Evolutionary conservation across 2,888 invertebrate species (phyloP).

Genomic region (Philhelius pedissequus): DNA sequence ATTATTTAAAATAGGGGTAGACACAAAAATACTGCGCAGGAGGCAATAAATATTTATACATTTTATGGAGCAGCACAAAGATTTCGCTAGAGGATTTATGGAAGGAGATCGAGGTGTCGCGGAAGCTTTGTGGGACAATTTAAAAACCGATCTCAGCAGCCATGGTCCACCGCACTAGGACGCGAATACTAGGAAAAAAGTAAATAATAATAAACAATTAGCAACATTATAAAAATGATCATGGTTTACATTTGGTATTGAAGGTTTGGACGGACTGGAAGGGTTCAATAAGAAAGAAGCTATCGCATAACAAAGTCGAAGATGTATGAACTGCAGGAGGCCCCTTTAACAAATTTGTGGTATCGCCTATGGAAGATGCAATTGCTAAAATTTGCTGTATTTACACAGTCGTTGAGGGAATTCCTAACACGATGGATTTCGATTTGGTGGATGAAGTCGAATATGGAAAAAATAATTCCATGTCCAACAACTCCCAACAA

Average conservation of each 20-base stretch:
- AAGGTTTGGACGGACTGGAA: not conserved
- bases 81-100: not conserved
- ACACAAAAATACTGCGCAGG: not conserved
- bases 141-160: not conserved
- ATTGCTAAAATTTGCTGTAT: too few species aligned
- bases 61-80: not conserved
- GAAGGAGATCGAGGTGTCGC: not conserved
- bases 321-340: not conserved
- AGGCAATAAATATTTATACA: not conserved
- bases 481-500: not conserved
- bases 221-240: not conserved
- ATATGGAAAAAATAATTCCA: not conserved
- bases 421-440: too few species aligned
- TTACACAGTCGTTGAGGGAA: too few species aligned
- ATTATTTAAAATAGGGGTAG: not conserved
- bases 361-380: too few species aligned
- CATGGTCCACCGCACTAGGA: not conserved
- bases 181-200: not conserved
- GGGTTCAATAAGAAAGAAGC: not conserved
- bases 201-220: not conserved
- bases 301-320: not conserved
- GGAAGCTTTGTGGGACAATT: not conserved
- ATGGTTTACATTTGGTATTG: not conserved
- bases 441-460: not conserved
- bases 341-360: too few species aligned